Base-by-base conservation (phyloP, 2,797 vertebrate genomes). In the Distichodus sexfasciatus region DNA sequence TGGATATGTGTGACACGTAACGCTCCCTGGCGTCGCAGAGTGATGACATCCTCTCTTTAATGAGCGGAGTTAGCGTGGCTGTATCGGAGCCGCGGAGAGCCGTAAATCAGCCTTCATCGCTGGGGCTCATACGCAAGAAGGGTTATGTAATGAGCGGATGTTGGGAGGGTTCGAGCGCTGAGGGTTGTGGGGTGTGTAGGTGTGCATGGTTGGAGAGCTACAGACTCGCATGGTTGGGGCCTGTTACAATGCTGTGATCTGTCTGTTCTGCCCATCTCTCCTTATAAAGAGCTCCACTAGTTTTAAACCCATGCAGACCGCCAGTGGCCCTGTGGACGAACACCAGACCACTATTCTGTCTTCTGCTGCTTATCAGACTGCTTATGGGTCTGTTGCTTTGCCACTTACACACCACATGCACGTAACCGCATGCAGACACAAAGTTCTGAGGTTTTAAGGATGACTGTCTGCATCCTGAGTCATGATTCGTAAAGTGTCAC, bases 31-130 rank as follows among this genome's bases (percentile, higher is more conserved):
- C 90, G 90, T 87, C 82, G 89, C 82, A 80, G 94, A 96, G 93
- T 93, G 96, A 96, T 95, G 94, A 98, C 95, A 97, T 96, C 93
- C 91, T 94, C 90, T 83, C 84, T 93, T 93, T 95, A 93, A 94
- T 94, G 93, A 95, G 90, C 90, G 86, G 89, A 87, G 86, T 90
- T 92, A 91, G 87, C 87, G 72, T 89, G 76, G 76, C 86, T 78
- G 83, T 86, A 58, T 87, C 88, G 53, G 61, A 70, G 66, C 92
- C 89, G 85, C 79, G 82, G 84, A 73, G 85, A 86, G 88, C 87
- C 87, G 86, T 92, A 93, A 95, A 93, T 91, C 89, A 90, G 89
- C 81, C 83, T 70, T 83, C 83, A 85, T 87, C 86, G 79, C 73
- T 74, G 70, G 71, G 74, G 75, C 66, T 75, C 87, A 87, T 87